Base-by-base conservation (phyloP, 1,140 invertebrate species). In the Eufriesea mexicana region DNA sequence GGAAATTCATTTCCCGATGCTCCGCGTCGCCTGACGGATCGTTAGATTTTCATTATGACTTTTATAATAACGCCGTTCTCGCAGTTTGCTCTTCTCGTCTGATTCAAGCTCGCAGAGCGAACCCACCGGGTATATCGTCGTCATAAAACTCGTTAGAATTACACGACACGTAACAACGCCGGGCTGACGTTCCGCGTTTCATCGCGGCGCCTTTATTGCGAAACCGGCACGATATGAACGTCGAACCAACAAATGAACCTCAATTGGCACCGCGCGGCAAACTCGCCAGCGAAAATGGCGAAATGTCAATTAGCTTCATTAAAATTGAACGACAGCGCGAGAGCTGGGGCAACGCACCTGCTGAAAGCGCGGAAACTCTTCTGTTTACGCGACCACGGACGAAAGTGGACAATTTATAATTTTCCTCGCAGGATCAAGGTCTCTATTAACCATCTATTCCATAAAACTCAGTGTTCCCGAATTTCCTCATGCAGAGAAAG, bases 41-140 rank as follows among this genome's bases (percentile, higher is more conserved):
- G 83, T 88, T 87, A 88, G 80, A 90, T 86, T 90, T 87, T 88
- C 85, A 90, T 88, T 88, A 79, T 55, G 78, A 90, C 89, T 88
- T 88, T 89, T 87, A 90, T 86, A 89, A 90, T 90, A 90, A 88
- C 86, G 86, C 42, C 28, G 20, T n/a, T 67, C 55, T 68, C 0
- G 20, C 51, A 16, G 68, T 66, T 54, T 68, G 14, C 35, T 45
- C 64, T 45, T 62, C 47, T 75, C 57, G 51, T 62, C 62, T 35
- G 23, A 62, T 78, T 8, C 47, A 81, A 85, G 85, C 74, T 57
- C 49, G 68, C 62, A 84, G 83, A 86, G 79, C 82, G 79, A 77
- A 84, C 75, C 25, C 5, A 35, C 73, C 55, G 77, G 85, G 86
- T 86, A 79, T 76, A 70, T 86, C 79, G 49, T 20, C 57, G 82